Base-by-base conservation (phyloP, 2,797 vertebrate species). In the Sebastes cheni region DNA sequence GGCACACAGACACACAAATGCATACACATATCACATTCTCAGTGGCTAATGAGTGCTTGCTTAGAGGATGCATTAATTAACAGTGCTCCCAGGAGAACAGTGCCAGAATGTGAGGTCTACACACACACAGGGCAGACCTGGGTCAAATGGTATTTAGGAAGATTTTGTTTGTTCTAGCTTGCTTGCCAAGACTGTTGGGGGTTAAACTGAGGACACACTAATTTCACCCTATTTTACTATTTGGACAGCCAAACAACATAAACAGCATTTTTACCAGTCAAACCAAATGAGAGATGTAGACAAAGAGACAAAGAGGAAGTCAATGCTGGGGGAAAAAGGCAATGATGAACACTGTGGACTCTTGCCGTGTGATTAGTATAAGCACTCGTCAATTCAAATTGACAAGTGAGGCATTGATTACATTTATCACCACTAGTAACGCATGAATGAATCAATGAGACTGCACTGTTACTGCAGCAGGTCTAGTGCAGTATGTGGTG, bases 11-110 rank as follows among this genome's bases (percentile, higher is more conserved):
- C 32, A 72, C 73, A n/a, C 73, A 65, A 39, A 67, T 18, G 58
- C 58, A 56, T 34, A 71, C 14, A 66, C 46, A 67, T 71, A 77
- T 76, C 36, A 62, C 73, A 70, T 83, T 77, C 70, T 80, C 56
- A 30, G 52, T 59, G 58, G 62, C 68, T 91, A 90, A 92, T 91
- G 82, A 91, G 81, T 39, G n/a, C 75, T 66, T 77, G 72, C 62
- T 81, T 79, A 25, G 77, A 75, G 72, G 79, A 36, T 65, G 59
- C 59, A 84, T 83, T 93, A 87, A 93, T 92, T 90, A 87, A 81
- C 52, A 8, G 25, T n/a, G 71, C 88, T 91, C 90, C 88, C 82
- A 83, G 60, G 91, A 89, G 81, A 79, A 56, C 59, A 67, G 66
- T 52, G 68, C 64, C 78, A 83, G 69, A 82, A 71, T 84, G 66